Conservation (phyloP, 2,888 invertebrate genomes). For the Stenichneumon culpator region DNA sequence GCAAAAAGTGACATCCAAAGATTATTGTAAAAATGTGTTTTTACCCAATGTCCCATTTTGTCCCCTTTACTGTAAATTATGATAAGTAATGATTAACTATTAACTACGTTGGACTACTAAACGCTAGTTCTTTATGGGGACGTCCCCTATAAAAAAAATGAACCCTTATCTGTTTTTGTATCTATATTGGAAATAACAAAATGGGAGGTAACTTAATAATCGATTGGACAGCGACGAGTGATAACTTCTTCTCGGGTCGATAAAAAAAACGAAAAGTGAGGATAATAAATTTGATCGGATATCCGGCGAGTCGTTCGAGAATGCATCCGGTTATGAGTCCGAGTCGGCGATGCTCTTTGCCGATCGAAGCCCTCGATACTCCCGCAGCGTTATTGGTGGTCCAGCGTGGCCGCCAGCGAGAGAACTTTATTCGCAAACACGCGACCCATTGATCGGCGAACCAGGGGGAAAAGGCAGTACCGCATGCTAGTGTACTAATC, state of each 20-base stretch:
- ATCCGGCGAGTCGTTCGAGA: constrained; percentile 32
- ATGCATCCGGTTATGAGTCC: constrained; percentile 37
- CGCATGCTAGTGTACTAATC: constrained; percentile 73
- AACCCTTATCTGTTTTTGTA: too few relatives aligned
- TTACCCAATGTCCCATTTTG: too few relatives aligned
- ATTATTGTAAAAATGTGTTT: too few relatives aligned
- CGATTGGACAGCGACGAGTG: neutral
- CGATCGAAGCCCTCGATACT: constrained; percentile 60
- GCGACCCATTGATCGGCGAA: constrained; percentile 76
- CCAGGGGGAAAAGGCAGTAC: constrained; percentile 53
- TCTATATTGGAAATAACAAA: neutral
- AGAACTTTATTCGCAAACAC: constrained; percentile 75
- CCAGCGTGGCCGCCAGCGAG: constrained; percentile 49
- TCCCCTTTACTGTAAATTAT: too few relatives aligned
- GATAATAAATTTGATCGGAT: constrained; percentile 24
- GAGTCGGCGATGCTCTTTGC: constrained; percentile 42
- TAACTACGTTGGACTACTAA: too few relatives aligned
- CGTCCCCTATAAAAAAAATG: too few relatives aligned
- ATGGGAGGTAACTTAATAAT: neutral
- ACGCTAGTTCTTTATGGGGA: too few relatives aligned
- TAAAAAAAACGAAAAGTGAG: neutral
- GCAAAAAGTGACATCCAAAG: too few relatives aligned
- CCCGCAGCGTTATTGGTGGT: constrained; percentile 70
- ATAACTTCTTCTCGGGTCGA: neutral
- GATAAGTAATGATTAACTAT: too few relatives aligned